A percentile compares a stretch with the other conserved stretches of the same genome.
Conservation (phyloP, 2,113 vertebrate species). For the Terrapene triunguis region DNA sequence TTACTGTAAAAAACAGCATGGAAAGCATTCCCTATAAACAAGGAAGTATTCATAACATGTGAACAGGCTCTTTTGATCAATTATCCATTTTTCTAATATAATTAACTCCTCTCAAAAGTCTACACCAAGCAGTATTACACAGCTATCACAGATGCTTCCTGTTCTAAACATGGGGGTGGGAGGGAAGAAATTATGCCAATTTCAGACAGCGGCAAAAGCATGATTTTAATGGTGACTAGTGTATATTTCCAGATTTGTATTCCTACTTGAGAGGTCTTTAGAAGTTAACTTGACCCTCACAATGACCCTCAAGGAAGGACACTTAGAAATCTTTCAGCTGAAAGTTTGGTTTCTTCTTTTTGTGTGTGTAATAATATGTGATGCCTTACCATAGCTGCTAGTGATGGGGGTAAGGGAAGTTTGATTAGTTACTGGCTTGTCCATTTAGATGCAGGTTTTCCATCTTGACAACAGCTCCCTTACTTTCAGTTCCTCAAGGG, state of each 20-base stretch:
- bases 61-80: background rate
- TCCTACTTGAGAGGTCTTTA: background rate
- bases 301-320: background rate
- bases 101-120: background rate
- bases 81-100: background rate
- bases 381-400: background rate
- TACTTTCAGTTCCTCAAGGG: slow-evolving; percentile 45
- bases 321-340: background rate
- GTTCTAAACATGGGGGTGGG: background rate
- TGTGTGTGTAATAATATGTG: background rate
- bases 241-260: background rate
- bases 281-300: background rate
- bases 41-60: background rate
- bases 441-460: slow-evolving; percentile 19
- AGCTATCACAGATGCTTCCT: background rate
- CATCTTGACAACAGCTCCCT: slow-evolving; percentile 40
- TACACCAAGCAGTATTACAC: background rate
- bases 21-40: too few species aligned
- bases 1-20: too few species aligned
- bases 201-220: accelerated
- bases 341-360: background rate
- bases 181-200: background rate
- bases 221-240: background rate
- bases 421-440: background rate
- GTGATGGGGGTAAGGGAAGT: background rate